phyloP scores from a whole-genome alignment of 2,888 invertebrate species.

The Ormia ochracea region DNA sequence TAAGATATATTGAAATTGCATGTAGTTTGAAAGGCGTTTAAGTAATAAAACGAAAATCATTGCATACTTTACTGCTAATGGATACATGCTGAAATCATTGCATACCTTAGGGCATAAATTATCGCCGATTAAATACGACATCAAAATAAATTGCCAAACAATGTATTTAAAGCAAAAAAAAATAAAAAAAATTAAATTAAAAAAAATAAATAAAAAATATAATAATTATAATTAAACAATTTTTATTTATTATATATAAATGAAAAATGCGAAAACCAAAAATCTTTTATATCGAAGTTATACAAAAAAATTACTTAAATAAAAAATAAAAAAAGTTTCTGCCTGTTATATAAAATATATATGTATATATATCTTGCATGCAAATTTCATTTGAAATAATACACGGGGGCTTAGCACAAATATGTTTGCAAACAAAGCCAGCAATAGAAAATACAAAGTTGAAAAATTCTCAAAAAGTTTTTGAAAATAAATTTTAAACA shows the following conservation, averaged over 20 bases:
- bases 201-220: not conserved
- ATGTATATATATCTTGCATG: too few species aligned
- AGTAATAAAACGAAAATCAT: not conserved
- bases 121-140: too few species aligned
- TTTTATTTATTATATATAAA: not conserved
- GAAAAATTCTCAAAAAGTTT: not conserved
- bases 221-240: not conserved
- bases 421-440: slow-evolving; percentile 2
- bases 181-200: too few species aligned
- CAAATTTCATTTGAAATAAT: slow-evolving; percentile 55
- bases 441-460: not conserved
- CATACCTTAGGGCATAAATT: slow-evolving; percentile 29
- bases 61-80: slow-evolving; percentile 21
- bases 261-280: slow-evolving; percentile 42
- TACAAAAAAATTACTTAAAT: not conserved
- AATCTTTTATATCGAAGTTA: slow-evolving; percentile 50
- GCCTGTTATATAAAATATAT: slow-evolving; percentile 34
- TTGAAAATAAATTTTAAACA: slow-evolving; percentile 29
- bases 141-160: too few species aligned
- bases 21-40: not conserved
- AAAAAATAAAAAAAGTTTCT: slow-evolving; percentile 20
- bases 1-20: not conserved
- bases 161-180: too few species aligned
- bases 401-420: slow-evolving; percentile 49
- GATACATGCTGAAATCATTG: too few species aligned